These are phyloP conservation scores for Drosophila planitibia DNA, from an alignment of 2,888 invertebrate species.

Conservation along the genomic window DNA sequence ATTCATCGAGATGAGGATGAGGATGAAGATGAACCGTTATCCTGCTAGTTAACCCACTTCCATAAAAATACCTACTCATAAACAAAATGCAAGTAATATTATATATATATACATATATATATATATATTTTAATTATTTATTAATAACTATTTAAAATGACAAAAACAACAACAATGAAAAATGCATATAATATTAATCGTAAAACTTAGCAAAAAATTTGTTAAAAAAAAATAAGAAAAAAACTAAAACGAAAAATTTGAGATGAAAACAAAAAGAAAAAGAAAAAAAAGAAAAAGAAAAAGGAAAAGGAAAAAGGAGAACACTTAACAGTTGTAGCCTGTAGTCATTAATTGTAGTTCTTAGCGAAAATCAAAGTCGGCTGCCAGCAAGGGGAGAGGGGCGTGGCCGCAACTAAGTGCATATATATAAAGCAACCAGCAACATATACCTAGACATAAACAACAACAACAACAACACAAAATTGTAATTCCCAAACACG, in stretches of 20 bases:
- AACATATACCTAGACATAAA: constrained; percentile 37
- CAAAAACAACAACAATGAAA: constrained; percentile 32
- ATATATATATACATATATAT: constrained; percentile 23
- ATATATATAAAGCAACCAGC: constrained; percentile 57
- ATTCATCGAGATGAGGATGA: constrained; percentile 3
- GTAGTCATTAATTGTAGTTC: constrained; percentile 79
- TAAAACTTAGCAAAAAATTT: constrained; percentile 67
- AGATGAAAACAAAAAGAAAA: constrained; percentile 12
- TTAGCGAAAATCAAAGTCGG: constrained; percentile 75
- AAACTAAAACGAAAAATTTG: constrained; percentile 1
- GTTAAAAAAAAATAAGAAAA: constrained; percentile 55
- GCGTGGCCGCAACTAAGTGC: constrained; percentile 75
- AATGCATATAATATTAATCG: constrained; percentile 51
- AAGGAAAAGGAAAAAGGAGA: constrained; percentile 21
- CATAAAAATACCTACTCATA: constrained; percentile 59
- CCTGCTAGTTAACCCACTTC: constrained; percentile 57
- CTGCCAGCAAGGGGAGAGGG: constrained; percentile 39
- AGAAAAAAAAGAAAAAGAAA: not conserved
- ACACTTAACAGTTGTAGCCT: constrained; percentile 72
- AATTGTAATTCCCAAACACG: constrained; percentile 27
- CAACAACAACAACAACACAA: constrained; percentile 38
- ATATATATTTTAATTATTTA: constrained; percentile 67
- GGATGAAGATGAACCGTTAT: constrained; percentile 33
- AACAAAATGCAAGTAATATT: constrained; percentile 38
- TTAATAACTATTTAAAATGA: constrained; percentile 71